Conservation (phyloP, 1,140 invertebrate genomes). For the Drosophila miranda region DNA sequence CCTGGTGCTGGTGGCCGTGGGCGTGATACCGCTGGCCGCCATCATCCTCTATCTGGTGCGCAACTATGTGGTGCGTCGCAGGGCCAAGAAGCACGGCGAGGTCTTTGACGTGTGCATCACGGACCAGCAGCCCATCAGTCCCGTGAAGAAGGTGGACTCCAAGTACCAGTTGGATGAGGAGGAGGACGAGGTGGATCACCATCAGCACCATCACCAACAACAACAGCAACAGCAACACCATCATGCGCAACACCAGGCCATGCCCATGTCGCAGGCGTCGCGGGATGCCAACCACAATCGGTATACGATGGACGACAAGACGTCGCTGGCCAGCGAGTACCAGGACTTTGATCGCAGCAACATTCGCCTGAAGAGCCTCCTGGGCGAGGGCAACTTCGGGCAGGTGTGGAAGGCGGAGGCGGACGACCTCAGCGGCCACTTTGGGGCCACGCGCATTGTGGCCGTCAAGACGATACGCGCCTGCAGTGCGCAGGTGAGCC, state of each 20-base stretch:
- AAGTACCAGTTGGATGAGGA: conserved; percentile 72
- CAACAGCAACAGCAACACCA: conserved; percentile 54
- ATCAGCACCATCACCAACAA: conserved; percentile 78
- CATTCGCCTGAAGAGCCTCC: conserved; percentile 89
- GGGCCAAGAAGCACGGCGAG: conserved; percentile 85
- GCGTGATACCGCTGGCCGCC: conserved; percentile 84
- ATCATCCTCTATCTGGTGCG: conserved; percentile 84
- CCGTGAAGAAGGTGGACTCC: conserved; percentile 75
- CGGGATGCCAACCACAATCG: conserved; percentile 75
- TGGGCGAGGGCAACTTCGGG: conserved; percentile 93
- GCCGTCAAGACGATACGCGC: conserved; percentile 92
- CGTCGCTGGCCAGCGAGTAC: conserved; percentile 77
- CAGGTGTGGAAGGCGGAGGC: conserved; percentile 93
- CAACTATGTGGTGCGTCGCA: conserved; percentile 84
- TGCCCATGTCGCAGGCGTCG: conserved; percentile 32
- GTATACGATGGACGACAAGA: conserved; percentile 65
- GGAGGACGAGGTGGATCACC: conserved; percentile 83
- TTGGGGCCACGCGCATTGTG: conserved; percentile 89
- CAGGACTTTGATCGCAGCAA: conserved; percentile 92
- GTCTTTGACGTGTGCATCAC: conserved; percentile 85
- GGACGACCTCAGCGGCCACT: conserved; percentile 89
- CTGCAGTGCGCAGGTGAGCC: conserved; percentile 84
- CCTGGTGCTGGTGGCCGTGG: conserved; percentile 85
- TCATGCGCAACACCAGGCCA: conserved; percentile 46
- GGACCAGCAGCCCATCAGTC: conserved; percentile 82